phyloP scores from a whole-genome alignment of 2,113 vertebrate species.

The Boleophthalmus pectinirostris region DNA sequence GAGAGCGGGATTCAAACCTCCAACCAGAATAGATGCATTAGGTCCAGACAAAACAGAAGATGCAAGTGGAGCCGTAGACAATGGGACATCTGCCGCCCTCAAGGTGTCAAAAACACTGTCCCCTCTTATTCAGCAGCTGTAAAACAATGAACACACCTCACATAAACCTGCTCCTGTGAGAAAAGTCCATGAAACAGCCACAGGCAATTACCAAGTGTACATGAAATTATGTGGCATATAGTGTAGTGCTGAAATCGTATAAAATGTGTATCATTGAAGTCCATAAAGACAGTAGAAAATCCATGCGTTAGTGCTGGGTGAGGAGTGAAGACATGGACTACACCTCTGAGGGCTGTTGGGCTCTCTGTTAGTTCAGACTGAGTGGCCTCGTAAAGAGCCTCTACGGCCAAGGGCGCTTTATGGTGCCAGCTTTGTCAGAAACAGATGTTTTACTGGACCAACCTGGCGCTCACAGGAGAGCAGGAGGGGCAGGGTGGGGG shows the following conservation, averaged over 20 bases:
- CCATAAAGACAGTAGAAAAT: background rate
- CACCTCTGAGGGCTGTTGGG: constrained; percentile 47
- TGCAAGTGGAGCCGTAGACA: constrained; percentile 12
- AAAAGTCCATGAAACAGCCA: background rate
- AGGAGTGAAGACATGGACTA: constrained; percentile 7
- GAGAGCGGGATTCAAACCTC: too few relatives aligned
- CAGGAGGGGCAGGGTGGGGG: background rate
- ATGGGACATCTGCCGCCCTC: constrained; percentile 32
- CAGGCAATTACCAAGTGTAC: background rate
- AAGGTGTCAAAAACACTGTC: constrained; percentile 29
- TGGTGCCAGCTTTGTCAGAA: constrained; percentile 31
- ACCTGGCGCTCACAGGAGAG: constrained; percentile 10
- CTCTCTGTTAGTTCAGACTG: constrained; percentile 51
- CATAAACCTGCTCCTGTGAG: background rate
- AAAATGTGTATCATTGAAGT: background rate
- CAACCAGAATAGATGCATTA: too few relatives aligned
- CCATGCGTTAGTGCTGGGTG: background rate
- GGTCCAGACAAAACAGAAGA: background rate
- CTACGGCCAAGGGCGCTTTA: constrained; percentile 34
- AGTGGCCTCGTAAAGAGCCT: constrained; percentile 37
- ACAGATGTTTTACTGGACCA: constrained; percentile 61
- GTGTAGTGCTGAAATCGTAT: background rate
- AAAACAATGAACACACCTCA: constrained; percentile 45
- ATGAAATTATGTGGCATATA: background rate
- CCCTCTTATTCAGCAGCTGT: constrained; percentile 42